phyloP scores from a whole-genome alignment of 2,888 invertebrate species.

The Scaptomyza parva region DNA sequence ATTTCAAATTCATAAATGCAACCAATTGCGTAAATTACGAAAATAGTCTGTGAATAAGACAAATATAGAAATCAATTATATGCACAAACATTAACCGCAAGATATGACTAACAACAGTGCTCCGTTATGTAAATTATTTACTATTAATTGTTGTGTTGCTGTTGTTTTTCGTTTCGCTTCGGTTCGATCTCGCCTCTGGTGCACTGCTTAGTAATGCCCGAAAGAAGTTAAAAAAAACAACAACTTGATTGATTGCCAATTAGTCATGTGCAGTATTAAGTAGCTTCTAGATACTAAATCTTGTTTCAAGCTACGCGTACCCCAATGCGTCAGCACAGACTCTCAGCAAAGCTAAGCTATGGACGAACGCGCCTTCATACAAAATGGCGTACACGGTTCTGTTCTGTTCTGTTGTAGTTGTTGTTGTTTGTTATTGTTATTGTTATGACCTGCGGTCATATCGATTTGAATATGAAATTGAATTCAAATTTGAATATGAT shows the following conservation, averaged over 20 bases:
- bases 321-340: conserved; percentile 48
- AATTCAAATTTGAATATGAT: conserved; percentile 13
- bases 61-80: conserved; percentile 39
- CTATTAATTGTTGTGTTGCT: conserved; percentile 14
- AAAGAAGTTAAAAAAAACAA: conserved; percentile 50
- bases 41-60: conserved; percentile 38
- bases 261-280: conserved; percentile 68
- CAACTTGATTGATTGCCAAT: conserved; percentile 74
- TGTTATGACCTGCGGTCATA: conserved; percentile 44
- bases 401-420: conserved; percentile 8
- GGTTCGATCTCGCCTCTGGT: conserved; percentile 13
- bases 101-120: conserved; percentile 41
- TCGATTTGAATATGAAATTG: conserved; percentile 21
- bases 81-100: conserved; percentile 22
- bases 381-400: conserved; percentile 36
- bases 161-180: conserved; percentile 10
- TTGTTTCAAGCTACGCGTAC: conserved; percentile 34
- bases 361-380: conserved; percentile 20
- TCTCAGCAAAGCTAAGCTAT: conserved; percentile 11
- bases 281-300: conserved; percentile 57
- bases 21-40: conserved; percentile 22
- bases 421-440: conserved; percentile 17
- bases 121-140: conserved; percentile 47
- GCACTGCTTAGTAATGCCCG: conserved; percentile 56
- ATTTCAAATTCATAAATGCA: conserved; percentile 23